Evolutionary conservation across 2,113 vertebrate genomes (phyloP), one percentile per base, ranked within the genome.

Genomic region (Hyperopisus bebe): DNA sequence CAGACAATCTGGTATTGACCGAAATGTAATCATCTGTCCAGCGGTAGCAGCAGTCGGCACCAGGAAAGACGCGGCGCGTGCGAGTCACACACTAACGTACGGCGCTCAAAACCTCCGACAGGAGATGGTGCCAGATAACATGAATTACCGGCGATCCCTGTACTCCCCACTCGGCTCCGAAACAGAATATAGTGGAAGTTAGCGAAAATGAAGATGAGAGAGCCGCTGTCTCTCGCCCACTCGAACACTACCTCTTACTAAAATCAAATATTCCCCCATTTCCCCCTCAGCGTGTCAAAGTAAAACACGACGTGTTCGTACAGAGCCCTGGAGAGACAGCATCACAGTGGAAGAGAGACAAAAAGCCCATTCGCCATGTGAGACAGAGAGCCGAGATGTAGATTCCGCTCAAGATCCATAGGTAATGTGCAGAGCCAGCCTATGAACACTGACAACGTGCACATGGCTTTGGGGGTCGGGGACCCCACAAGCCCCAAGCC

Each of bases 41-140:
- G 8, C 62, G n/a, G 19, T 44, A 10, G 21, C 1, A 3, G 35
- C 8, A 83, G 9, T 58, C 9, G n/a, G n/a, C 11, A 66, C 9
- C 39, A 83, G 39, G 44, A 44, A 21, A 42, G 8, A 46, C 15
- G 6, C 8, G 80, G 13, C 2, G 80, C 80, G 0, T 3, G 42
- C 35, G 19, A 31, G 19, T 46, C 82, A n/a, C 44, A 84, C 44
- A 7, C 82, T 44, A 24, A 44, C 17, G 10, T 2, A 47, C 3
- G 24, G 80, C 9, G 24, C 19, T 24, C 44, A 84, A 21, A 47
- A 1, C 19, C 35, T 70, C 3, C 10, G 3, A 27, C 58, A 58
- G 84, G 90, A 89, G 88, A 91, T 91, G 88, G 91, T 89, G 90
- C 84, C 87, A 90, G 89, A 90, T 93, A 92, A 91, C 91, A 58